A percentile compares a stretch with the other conserved stretches of the same genome.
Conservation (phyloP, 2,888 invertebrate genomes). For the Brachynemurus nebulosus region DNA sequence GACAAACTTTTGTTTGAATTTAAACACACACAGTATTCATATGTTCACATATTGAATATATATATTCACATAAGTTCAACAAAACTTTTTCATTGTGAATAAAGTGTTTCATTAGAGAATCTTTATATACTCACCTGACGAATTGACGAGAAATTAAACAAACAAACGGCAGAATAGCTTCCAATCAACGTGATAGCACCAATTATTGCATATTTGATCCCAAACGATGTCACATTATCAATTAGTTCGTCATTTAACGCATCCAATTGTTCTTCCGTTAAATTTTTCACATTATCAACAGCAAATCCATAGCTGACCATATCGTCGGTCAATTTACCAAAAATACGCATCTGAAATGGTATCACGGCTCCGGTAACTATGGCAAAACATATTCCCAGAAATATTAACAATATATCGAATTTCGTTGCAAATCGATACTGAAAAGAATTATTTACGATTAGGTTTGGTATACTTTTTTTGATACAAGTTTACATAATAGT, state of each 20-base stretch:
- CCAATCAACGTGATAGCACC: constrained; percentile 45
- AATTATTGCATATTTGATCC: constrained; percentile 44
- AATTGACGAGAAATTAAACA: constrained; percentile 57
- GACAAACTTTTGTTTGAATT: too few relatives aligned
- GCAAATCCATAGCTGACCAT: constrained; percentile 37
- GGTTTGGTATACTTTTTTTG: too few relatives aligned
- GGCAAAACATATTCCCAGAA: constrained; percentile 41
- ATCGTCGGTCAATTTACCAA: constrained; percentile 47
- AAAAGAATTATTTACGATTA: too few relatives aligned
- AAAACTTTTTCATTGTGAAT: too few relatives aligned
- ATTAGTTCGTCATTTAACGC: constrained; percentile 32
- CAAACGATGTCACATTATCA: constrained; percentile 38
- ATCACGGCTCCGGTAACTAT: constrained; percentile 45
- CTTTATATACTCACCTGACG: too few relatives aligned
- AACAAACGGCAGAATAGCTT: constrained; percentile 48
- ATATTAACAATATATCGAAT: constrained; percentile 42
- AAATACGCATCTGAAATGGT: constrained; percentile 52
- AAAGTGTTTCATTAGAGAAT: too few relatives aligned
- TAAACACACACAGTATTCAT: too few relatives aligned
- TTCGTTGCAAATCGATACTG: constrained; percentile 53
- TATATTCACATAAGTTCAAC: too few relatives aligned
- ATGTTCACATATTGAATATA: too few relatives aligned
- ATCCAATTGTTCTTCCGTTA: constrained; percentile 19
- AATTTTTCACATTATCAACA: neutral
- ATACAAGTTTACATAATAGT: neutral